Evolutionary conservation across 2,888 invertebrate species (phyloP), one percentile per base, ranked within the genome.

Genomic region (Mesorhabditis spiculigera): DNA sequence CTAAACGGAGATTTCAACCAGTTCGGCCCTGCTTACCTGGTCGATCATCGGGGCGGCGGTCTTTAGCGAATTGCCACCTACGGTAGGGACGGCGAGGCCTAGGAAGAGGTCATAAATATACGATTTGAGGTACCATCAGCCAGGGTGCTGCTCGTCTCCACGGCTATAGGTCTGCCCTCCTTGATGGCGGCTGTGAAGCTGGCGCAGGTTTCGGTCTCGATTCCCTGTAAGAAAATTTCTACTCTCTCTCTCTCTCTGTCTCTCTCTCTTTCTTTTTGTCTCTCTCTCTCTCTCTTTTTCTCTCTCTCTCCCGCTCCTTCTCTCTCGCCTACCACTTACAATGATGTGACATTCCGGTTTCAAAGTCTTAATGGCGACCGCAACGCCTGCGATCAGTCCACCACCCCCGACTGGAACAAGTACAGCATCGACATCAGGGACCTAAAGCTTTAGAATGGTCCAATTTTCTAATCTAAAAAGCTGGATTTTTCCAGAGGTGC

Each of bases 331-430:
- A 62, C 28, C 28, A 58, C 92, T 90, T 87, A 94, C 95, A 86
- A 94, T 93, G 67, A 95, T 91, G 85, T 91, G 90, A 2, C 93
- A 91, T 70, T 90, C 88, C 0, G 95, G 94, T 73, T 91, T 90
- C 8, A 95, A 88, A 13, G 92, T 91, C 87, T 95, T 96, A 69
- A 94, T 90, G 3, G 94, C 95, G 0, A 93, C 90, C 4, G 93
- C 93, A 10, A 93, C 90, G 0, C 95, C 95, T 0, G 95, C 95
- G 68, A 96, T 90, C 3, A 95, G 89, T 0, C 95, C 95, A 1
- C 92, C 94, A n/a, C 95, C 95, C 0, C 95, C 95, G 0, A 94
- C 93, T 0, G 95, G 95, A 16, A 96, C 91, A 41, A 96, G 89
- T 44, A 95, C 91, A 0, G 94, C 94, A 87, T 95, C 94, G 13